phyloP scores from a whole-genome alignment of 2,888 invertebrate species.

The Archips crataeganus region DNA sequence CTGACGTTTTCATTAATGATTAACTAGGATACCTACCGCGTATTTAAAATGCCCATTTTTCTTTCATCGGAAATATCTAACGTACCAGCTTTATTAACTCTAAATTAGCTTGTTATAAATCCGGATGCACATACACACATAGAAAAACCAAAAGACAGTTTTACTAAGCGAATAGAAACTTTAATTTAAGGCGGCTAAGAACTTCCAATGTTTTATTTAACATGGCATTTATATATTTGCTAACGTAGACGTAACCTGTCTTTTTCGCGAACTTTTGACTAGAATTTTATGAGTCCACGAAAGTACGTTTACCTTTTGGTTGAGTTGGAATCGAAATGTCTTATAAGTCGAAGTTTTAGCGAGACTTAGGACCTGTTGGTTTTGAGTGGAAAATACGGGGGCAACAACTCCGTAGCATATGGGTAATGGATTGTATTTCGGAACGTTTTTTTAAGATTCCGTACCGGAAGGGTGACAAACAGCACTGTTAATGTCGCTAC shows the following conservation, averaged over 20 bases:
- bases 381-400: background rate
- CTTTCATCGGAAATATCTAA: background rate
- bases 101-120: slow-evolving; percentile 2
- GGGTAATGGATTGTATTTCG: background rate
- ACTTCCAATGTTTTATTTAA: background rate
- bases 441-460: background rate
- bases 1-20: too few relatives aligned
- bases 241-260: background rate
- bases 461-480: too few relatives aligned
- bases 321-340: background rate
- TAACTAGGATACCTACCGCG: too few relatives aligned
- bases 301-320: slow-evolving; percentile 24
- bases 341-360: background rate
- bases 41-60: too few relatives aligned
- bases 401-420: slow-evolving; percentile 3
- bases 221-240: background rate
- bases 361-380: background rate
- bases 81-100: background rate
- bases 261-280: slow-evolving; percentile 24
- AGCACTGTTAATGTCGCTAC: too few relatives aligned
- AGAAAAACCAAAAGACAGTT: background rate
- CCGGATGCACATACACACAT: background rate
- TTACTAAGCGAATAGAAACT: background rate
- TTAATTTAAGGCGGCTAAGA: background rate
- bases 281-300: slow-evolving; percentile 21